Evolutionary conservation across 2,113 vertebrate genomes (phyloP).

Genomic region (Gobius niger): DNA sequence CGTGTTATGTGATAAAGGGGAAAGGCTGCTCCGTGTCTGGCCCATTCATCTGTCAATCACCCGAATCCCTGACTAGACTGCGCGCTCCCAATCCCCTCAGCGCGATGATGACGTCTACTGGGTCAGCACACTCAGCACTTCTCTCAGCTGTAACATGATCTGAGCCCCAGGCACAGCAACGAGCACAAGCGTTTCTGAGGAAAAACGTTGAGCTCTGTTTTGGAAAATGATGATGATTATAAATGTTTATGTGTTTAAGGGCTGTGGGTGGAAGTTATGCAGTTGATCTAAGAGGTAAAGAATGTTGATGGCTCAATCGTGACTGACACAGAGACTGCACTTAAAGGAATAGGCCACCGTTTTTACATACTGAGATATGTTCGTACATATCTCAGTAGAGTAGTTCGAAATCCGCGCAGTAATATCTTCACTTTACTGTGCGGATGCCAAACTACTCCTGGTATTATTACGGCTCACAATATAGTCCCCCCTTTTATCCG

Average conservation of each 20-base stretch:
- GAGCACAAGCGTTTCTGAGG: not conserved
- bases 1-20: not conserved
- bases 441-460: too few relatives aligned
- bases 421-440: too few relatives aligned
- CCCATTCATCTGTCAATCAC: slow-evolving; percentile 26
- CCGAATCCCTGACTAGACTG: not conserved
- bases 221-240: not conserved
- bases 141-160: not conserved
- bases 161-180: too few relatives aligned
- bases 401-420: too few relatives aligned
- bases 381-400: too few relatives aligned
- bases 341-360: too few relatives aligned
- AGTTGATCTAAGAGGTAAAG: not conserved
- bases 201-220: not conserved
- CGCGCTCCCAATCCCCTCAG: slow-evolving; percentile 22
- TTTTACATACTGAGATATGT: too few relatives aligned
- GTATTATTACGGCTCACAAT: too few relatives aligned
- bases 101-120: slow-evolving; percentile 28
- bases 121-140: slow-evolving; percentile 36
- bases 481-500: too few relatives aligned
- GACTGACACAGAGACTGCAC: too few relatives aligned
- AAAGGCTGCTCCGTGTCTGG: slow-evolving; percentile 23
- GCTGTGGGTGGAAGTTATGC: too few relatives aligned
- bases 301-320: not conserved
- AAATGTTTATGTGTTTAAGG: not conserved